These are phyloP conservation scores for Brenthis daphne DNA, from an alignment of 2,888 invertebrate genomes.

Conservation along the genomic window DNA sequence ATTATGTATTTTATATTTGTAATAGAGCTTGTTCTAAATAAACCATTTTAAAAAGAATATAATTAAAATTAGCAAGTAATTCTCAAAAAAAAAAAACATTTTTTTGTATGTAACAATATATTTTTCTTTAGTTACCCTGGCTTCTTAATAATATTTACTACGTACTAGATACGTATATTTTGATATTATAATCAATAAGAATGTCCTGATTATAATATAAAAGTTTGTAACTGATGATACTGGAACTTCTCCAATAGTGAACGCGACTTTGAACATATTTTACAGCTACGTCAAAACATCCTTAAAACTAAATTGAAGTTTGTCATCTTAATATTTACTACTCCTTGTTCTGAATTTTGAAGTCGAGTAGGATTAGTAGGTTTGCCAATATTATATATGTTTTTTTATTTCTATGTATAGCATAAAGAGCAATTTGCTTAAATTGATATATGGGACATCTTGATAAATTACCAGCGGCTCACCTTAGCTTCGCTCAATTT, in stretches of 20 bases:
- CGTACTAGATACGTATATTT: neutral
- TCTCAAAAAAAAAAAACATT: too few relatives aligned
- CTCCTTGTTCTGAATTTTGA: constrained; percentile 18
- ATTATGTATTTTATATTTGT: too few relatives aligned
- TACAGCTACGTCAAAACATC: constrained; percentile 32
- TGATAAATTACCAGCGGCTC: too few relatives aligned
- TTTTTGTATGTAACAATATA: too few relatives aligned
- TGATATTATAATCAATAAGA: constrained; percentile 2
- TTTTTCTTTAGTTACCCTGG: too few relatives aligned
- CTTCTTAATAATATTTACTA: neutral
- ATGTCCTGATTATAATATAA: constrained; percentile 4
- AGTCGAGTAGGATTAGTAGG: neutral
- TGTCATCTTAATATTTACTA: constrained; percentile 29
- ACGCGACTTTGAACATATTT: constrained; percentile 32
- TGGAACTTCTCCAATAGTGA: constrained; percentile 27
- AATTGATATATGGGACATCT: too few relatives aligned
- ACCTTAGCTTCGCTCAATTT: too few relatives aligned
- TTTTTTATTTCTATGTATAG: neutral
- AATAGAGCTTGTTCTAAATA: too few relatives aligned
- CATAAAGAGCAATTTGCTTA: neutral
- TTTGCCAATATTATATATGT: neutral
- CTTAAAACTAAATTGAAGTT: constrained; percentile 30
- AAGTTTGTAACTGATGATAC: constrained; percentile 7
- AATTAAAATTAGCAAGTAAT: too few relatives aligned
- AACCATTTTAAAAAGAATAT: too few relatives aligned